A percentile compares a stretch with the other conserved stretches of the same genome.
Conservation (phyloP, 2,113 vertebrate species). For the Serinus canaria region DNA sequence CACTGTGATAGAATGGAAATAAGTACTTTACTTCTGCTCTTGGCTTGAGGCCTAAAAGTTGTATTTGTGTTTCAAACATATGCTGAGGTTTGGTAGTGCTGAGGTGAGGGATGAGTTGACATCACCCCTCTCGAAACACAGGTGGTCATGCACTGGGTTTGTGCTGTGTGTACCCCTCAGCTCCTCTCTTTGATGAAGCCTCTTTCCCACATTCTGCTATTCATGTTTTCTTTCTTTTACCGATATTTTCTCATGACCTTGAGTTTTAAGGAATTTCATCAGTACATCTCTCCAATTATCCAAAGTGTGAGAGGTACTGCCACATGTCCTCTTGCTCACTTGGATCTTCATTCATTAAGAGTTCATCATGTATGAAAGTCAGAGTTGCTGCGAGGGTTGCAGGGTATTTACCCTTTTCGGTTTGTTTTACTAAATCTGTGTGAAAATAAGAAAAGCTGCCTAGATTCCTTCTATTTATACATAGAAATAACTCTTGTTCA, state of each 20-base stretch:
- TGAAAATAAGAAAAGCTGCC: slow-evolving; percentile 58
- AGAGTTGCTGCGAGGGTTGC: not conserved
- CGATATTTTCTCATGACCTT: not conserved
- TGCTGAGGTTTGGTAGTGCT: not conserved
- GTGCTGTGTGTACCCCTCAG: not conserved
- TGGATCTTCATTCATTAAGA: not conserved
- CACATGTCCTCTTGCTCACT: not conserved
- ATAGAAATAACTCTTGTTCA: slow-evolving; percentile 61
- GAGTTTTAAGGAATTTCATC: slow-evolving; percentile 31
- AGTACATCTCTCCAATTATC: not conserved
- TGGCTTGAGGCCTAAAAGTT: not conserved
- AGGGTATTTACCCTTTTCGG: slow-evolving; percentile 25
- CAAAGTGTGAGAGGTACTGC: not conserved
- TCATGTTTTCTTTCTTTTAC: slow-evolving; percentile 9
- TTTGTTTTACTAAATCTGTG: slow-evolving; percentile 61
- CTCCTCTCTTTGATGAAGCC: not conserved
- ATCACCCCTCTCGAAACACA: not conserved
- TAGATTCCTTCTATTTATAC: slow-evolving; percentile 51
- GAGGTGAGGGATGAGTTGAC: not conserved
- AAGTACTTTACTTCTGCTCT: not conserved
- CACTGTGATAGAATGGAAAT: not conserved
- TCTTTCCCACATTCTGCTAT: slow-evolving; percentile 24
- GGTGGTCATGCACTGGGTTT: rapidly evolving
- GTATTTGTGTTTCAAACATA: not conserved
- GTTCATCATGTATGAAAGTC: not conserved